Base-by-base conservation (phyloP, 2,113 vertebrate genomes). In the Phocoena sinus region DNA sequence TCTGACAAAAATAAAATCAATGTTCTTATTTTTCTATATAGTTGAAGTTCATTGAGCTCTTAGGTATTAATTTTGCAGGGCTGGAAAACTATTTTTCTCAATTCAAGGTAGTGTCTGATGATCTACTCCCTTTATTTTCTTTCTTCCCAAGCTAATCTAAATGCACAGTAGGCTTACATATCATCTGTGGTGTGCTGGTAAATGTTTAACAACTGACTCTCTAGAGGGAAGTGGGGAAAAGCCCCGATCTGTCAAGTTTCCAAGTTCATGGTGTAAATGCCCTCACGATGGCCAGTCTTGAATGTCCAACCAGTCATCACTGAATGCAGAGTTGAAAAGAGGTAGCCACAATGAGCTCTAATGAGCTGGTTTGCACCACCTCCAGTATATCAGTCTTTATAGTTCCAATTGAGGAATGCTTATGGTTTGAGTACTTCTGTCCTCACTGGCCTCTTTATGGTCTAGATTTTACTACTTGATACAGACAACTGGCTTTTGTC, bases 221-320 rank as follows among this genome's bases (percentile, higher is more conserved):
- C 26, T 67, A 13, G 38, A 62, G n/a, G 1, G 3, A 9, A 14
- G 5, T n/a, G 26, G 8, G 28, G 6, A 10, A 70, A 92, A 63
- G 0, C 1, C 20, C 18, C 0, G 0, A 28, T 58, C 8, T 56
- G 20, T 20, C 7, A 3, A 0, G 12, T 73, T 94, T 73, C 63
- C 47, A 68, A 88, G 4, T 91, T 79, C 33, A 14, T 38, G 33
- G 7, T 44, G 23, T 60, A 14, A 94, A 76, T 68, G 18, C 26
- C 38, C 25, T 53, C 12, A 8, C 7, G 5, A 26, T 62, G 18
- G 21, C 33, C 21, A 77, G 13, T 67, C 86, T 95, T 31, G 63
- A 41, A 14, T 1, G 86, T 87, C 23, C 25, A 87, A 38, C 4
- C 15, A 28, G 11, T 50, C 11, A 67, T 28, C 15, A 47, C 3